Evolutionary conservation across 2,888 invertebrate genomes (phyloP), one percentile per base, ranked within the genome.

Genomic region (Julus scanicus): DNA sequence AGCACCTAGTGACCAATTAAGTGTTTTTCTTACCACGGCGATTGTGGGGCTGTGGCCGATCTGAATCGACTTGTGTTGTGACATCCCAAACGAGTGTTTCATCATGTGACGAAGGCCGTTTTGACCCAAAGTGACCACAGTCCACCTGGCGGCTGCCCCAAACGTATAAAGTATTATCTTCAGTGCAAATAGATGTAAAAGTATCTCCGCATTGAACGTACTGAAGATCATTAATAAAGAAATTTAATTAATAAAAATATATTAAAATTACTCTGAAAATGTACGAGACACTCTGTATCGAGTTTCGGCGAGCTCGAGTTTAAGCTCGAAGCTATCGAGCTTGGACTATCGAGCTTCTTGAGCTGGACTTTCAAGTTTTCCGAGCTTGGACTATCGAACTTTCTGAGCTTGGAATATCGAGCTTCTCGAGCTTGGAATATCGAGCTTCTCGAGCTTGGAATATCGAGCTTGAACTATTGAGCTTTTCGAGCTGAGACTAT

Each of bases 121-220:
- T 63, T 15, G 63, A 3, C 2, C n/a, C n/a, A 0, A 63, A n/a
- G 8, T n/a, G 86, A 29, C 20, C 15, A 11, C 5, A 4, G 4
- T 44, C 48, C 49, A 86, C 48, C 17, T n/a, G 49, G 5, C 71
- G 37, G 37, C 20, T 57, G 17, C 96, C 96, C 95, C 95, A 96
- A 91, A 95, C 94, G 90, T 94, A 94, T 11, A 96, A 92, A 40
- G 94, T 94, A 91, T 95, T 95, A 89, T 95, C 94, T 80, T 94
- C 92, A 0, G 95, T 95, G 4, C 94, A 94, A 11, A 94, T 94
- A n/a, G 95, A 92, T 0, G 95, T 95, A 91, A 94, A 95, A 39
- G 94, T 94, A 44, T 94, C 94, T 17, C 95, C 95, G 91, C 95
- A 95, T 89, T 94, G 93, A 13, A 94, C 93, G 91, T 93, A 94